These are phyloP conservation scores for Coracias cyanogaster DNA, from an alignment of 2,797 vertebrate genomes.

Conservation along the genomic window DNA sequence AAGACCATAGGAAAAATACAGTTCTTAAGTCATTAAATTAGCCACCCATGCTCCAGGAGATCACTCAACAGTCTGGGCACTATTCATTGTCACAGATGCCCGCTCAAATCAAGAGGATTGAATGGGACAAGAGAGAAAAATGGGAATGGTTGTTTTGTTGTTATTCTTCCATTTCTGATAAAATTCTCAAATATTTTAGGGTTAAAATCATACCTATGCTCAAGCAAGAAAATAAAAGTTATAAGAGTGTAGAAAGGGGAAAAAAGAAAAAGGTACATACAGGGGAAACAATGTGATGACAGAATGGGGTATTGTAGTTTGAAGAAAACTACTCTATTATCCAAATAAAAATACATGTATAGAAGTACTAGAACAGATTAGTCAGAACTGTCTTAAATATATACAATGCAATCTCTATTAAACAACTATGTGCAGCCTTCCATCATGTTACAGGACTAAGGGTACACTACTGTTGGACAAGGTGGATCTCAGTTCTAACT, in stretches of 20 bases:
- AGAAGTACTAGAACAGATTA: neutral
- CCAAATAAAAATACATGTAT: neutral
- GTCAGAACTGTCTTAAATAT: neutral
- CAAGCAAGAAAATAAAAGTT: neutral
- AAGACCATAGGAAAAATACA: neutral
- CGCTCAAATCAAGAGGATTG: neutral
- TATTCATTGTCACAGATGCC: neutral
- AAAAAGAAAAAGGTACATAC: neutral
- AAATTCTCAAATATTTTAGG: neutral
- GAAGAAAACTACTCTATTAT: neutral
- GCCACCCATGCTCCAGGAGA: neutral
- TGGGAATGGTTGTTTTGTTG: rapidly evolving
- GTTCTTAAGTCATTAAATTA: neutral
- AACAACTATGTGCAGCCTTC: neutral
- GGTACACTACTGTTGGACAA: neutral
- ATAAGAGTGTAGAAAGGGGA: neutral
- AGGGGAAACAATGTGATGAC: neutral
- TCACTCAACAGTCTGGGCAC: neutral
- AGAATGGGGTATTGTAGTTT: neutral
- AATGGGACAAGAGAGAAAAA: neutral
- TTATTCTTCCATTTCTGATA: neutral
- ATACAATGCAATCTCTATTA: neutral
- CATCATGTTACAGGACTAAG: neutral
- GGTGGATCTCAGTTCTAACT: neutral
- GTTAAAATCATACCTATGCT: neutral